Conservation (phyloP, 2,113 vertebrate species). For the sheep (Ovis aries) region ARS-UI_Ramb_v3.0 NC_056058.1:72758001-72758500, state of each 20-base stretch:
- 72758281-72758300: not conserved
- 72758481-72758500: not conserved
- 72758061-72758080: not conserved
- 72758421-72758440: not conserved
- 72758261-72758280: not conserved
- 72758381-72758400: not conserved
- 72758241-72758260: not conserved
- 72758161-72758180: not conserved
- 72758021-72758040: not conserved
- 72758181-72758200: not conserved
- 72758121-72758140: not conserved
- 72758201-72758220: not conserved
- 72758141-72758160: not conserved
- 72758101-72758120: not conserved
- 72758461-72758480: not conserved
- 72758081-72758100: not conserved
- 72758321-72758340: not conserved
- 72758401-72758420: not conserved
- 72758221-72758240: not conserved
- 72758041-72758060: not conserved
- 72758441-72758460: not conserved
- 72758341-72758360: not conserved
- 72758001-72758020: not conserved
- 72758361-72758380: not conserved
- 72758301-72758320: not conserved